These are phyloP conservation scores for Siderastrea siderea DNA, from an alignment of 92 coral and sea anemone genomes.

Conservation along the genomic window DNA sequence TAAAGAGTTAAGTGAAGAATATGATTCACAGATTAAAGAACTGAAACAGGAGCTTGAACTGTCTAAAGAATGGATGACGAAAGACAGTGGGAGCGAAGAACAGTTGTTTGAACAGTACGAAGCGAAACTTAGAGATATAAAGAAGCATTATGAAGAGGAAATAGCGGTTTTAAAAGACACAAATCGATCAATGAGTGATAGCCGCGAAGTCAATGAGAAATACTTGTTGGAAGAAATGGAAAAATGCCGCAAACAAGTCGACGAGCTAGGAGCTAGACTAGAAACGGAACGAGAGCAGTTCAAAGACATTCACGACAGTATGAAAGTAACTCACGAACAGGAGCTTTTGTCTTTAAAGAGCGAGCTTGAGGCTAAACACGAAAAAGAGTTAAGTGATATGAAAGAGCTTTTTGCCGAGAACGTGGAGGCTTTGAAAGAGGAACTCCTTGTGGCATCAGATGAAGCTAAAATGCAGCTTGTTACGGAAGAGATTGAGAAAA, in stretches of 20 bases:
- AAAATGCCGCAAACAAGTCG: slow-evolving; percentile 71
- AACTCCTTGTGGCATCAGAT: slow-evolving; percentile 75
- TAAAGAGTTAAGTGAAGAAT: slow-evolving; percentile 78
- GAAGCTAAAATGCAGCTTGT: slow-evolving; percentile 69
- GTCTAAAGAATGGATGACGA: slow-evolving; percentile 73
- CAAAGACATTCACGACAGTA: slow-evolving; percentile 56
- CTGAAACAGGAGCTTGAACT: slow-evolving; percentile 83
- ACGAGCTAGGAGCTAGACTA: slow-evolving; percentile 67
- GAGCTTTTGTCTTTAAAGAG: slow-evolving; percentile 74
- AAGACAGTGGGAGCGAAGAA: slow-evolving; percentile 41
- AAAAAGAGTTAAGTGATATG: slow-evolving; percentile 47
- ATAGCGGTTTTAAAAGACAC: slow-evolving; percentile 57
- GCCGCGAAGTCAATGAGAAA: slow-evolving; percentile 64
- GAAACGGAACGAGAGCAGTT: slow-evolving; percentile 71
- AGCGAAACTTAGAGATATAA: slow-evolving; percentile 81
- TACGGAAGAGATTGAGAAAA: slow-evolving; percentile 78
- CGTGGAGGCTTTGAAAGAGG: slow-evolving; percentile 78
- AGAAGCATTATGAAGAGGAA: slow-evolving; percentile 79
- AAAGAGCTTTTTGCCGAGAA: slow-evolving; percentile 73
- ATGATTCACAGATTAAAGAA: slow-evolving; percentile 82
- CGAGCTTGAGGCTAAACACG: slow-evolving; percentile 70
- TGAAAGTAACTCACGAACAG: slow-evolving; percentile 59
- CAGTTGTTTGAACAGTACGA: slow-evolving; percentile 66
- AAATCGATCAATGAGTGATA: slow-evolving; percentile 21
- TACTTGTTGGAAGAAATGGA: slow-evolving; percentile 84